Conservation (phyloP, 2,113 vertebrate genomes). For the Cyanoramphus novaezelandiae region DNA sequence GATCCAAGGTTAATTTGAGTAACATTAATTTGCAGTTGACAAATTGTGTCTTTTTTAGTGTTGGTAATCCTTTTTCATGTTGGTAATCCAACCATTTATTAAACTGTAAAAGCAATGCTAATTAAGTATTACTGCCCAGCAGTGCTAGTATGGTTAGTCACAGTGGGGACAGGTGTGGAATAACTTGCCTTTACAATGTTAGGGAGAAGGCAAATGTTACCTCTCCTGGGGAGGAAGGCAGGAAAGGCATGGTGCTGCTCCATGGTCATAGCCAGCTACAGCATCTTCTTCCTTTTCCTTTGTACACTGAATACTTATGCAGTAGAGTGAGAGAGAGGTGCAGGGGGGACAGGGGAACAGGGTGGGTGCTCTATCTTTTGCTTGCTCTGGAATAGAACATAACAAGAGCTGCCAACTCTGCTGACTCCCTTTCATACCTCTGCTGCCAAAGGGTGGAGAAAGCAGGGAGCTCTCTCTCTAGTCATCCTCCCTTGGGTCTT, state of each 20-base stretch:
- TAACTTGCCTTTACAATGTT: neutral
- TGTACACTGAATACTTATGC: neutral
- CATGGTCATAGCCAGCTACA: neutral
- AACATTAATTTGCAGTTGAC: slow-evolving; percentile 60
- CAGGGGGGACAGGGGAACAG: accelerated
- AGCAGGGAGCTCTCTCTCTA: neutral
- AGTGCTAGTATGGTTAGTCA: slow-evolving; percentile 26
- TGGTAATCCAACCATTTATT: slow-evolving; percentile 67
- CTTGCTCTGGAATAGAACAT: neutral
- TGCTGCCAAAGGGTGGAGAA: neutral
- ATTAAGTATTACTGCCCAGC: slow-evolving; percentile 61
- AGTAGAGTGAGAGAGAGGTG: neutral
- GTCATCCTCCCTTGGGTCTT: neutral
- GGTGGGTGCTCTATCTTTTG: neutral
- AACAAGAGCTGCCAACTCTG: accelerated
- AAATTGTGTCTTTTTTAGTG: slow-evolving; percentile 43
- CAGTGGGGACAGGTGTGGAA: neutral
- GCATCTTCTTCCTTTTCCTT: neutral
- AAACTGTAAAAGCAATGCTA: slow-evolving; percentile 57
- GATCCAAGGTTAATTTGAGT: slow-evolving; percentile 63
- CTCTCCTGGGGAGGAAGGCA: neutral
- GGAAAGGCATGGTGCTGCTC: neutral
- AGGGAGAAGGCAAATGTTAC: slow-evolving; percentile 20
- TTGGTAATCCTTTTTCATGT: slow-evolving; percentile 40
- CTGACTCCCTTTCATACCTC: neutral